Evolutionary conservation across 2,797 vertebrate species (phyloP).

Genomic region (Hozukius guyotensis): DNA sequence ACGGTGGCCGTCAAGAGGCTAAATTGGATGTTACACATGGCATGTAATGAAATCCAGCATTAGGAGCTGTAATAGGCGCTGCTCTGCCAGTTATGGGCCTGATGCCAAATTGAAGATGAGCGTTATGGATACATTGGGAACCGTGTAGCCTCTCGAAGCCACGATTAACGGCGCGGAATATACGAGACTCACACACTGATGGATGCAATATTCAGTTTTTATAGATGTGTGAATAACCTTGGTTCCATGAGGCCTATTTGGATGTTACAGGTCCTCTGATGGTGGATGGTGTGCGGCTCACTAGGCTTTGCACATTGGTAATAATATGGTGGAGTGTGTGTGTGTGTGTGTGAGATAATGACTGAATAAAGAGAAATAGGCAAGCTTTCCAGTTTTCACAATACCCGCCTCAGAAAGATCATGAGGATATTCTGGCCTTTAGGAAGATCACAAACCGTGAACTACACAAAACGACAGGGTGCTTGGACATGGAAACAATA

Average conservation of each 20-base stretch:
- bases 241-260: conserved; percentile 36
- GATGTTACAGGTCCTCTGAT: conserved; percentile 40
- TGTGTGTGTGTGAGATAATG: not conserved
- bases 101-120: conserved; percentile 75
- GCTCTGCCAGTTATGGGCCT: conserved; percentile 69
- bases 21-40: conserved; percentile 86
- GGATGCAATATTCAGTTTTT: conserved; percentile 54
- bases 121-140: conserved; percentile 68
- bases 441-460: too few relatives aligned
- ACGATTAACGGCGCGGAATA: conserved; percentile 55
- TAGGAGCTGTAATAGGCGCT: conserved; percentile 68
- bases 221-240: conserved; percentile 45
- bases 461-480: too few relatives aligned
- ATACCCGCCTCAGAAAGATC: too few relatives aligned
- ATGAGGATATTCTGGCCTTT: too few relatives aligned
- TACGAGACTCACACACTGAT: conserved; percentile 44
- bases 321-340: not conserved
- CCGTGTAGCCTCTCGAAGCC: conserved; percentile 60
- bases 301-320: not conserved
- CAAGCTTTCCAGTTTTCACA: too few relatives aligned
- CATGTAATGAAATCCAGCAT: conserved; percentile 80
- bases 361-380: too few relatives aligned
- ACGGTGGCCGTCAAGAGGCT: conserved; percentile 85
- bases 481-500: too few relatives aligned
- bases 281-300: conserved; percentile 11